Evolutionary conservation across 2,888 invertebrate genomes (phyloP).

Genomic region (Pammene aurita): DNA sequence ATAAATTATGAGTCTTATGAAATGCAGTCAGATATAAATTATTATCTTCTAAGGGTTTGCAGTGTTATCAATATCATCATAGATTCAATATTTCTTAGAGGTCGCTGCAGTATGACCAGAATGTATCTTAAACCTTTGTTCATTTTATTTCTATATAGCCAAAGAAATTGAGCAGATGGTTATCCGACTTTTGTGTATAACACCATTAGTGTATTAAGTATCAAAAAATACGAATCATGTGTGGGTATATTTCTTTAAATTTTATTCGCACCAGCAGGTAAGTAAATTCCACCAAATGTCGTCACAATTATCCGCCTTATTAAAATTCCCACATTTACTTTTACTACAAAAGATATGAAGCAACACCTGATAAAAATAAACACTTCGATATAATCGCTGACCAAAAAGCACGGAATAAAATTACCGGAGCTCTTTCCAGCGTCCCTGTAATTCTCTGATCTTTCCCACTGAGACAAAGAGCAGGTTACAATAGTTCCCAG

Average conservation of each 20-base stretch:
- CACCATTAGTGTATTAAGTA: too few relatives aligned
- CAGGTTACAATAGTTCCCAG: constrained; percentile 47
- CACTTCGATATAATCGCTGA: constrained; percentile 44
- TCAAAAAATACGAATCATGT: too few relatives aligned
- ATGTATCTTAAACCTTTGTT: too few relatives aligned
- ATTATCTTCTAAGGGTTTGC: neutral
- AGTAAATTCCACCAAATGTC: neutral
- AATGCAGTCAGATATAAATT: neutral
- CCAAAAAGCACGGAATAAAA: constrained; percentile 45
- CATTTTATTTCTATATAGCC: too few relatives aligned
- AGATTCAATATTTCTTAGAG: too few relatives aligned
- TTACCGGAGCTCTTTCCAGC: constrained; percentile 42
- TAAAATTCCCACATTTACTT: constrained; percentile 36
- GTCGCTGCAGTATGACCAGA: too few relatives aligned
- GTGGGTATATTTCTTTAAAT: too few relatives aligned
- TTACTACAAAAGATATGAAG: constrained; percentile 35
- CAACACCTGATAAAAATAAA: constrained; percentile 34
- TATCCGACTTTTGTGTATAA: too few relatives aligned
- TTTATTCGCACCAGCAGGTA: too few relatives aligned
- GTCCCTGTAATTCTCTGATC: constrained; percentile 46
- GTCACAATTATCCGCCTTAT: constrained; percentile 16
- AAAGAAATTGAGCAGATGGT: too few relatives aligned
- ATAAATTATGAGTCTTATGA: neutral
- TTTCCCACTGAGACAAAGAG: constrained; percentile 43
- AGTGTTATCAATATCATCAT: too few relatives aligned